Evolutionary conservation across 2,797 vertebrate species (phyloP).

Genomic region (Gallirallus australis): DNA sequence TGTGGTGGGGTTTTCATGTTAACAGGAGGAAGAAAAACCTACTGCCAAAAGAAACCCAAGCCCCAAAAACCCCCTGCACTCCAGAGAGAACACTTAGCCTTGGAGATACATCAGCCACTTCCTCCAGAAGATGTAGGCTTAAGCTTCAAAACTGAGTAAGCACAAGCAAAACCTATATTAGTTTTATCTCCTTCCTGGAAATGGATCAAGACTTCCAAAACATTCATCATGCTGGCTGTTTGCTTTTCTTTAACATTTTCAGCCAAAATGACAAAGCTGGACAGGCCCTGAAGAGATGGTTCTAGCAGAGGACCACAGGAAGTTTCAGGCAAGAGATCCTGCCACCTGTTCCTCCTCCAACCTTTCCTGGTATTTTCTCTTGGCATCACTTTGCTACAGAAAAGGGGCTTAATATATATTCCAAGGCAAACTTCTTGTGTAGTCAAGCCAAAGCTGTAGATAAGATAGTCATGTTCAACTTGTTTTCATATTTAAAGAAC

Average conservation of each 20-base stretch:
- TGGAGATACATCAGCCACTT: neutral
- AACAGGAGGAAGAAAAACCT: neutral
- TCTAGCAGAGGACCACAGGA: neutral
- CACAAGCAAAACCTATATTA: neutral
- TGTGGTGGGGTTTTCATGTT: neutral
- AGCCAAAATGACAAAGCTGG: neutral
- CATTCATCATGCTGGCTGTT: neutral
- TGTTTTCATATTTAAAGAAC: neutral
- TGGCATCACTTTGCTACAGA: neutral
- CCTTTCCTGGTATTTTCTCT: neutral
- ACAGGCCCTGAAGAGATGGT: neutral
- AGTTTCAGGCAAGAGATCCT: neutral
- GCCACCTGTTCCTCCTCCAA: neutral
- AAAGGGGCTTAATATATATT: neutral
- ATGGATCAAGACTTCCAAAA: neutral
- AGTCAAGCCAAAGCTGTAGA: neutral
- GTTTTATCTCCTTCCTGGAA: neutral
- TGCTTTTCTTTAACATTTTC: neutral
- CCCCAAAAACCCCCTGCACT: neutral
- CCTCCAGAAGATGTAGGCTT: neutral
- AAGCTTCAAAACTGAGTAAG: neutral
- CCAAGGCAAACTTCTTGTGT: neutral
- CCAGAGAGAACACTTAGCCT: neutral
- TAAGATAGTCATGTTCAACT: fast-evolving
- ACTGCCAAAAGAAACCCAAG: neutral